Percentiles rank a stretch among this genome's conserved stretches.
Conservation (phyloP, 2,888 invertebrate genomes). For the Punctoribates punctum region DNA sequence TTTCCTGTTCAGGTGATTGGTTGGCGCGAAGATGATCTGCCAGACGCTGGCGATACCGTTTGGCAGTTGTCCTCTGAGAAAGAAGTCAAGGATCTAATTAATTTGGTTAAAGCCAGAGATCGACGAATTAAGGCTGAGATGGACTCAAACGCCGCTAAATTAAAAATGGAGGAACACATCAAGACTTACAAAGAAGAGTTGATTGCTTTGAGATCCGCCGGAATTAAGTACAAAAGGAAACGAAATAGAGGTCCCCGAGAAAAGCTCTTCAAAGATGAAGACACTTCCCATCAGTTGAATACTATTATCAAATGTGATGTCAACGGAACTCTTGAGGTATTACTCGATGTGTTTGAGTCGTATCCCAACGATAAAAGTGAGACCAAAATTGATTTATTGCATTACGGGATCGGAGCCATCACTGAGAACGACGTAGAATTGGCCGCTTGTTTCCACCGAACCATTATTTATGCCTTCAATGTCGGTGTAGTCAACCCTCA, state of each 20-base stretch:
- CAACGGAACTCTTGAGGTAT: constrained; percentile 92
- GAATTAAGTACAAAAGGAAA: constrained; percentile 41
- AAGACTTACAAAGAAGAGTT: constrained; percentile 42
- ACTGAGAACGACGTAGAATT: constrained; percentile 77
- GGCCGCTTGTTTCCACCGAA: constrained; percentile 56
- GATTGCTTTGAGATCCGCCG: constrained; percentile 33
- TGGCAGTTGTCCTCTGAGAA: constrained; percentile 76
- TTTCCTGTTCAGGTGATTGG: constrained; percentile 81
- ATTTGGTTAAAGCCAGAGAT: constrained; percentile 50
- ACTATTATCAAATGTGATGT: constrained; percentile 69
- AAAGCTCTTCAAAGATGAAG: constrained; percentile 53
- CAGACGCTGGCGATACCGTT: constrained; percentile 80
- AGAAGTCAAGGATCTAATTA: constrained; percentile 51
- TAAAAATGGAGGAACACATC: constrained; percentile 47
- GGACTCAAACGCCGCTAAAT: constrained; percentile 48
- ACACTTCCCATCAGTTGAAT: constrained; percentile 51
- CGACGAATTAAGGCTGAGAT: constrained; percentile 50
- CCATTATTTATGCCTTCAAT: constrained; percentile 81
- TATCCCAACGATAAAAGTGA: constrained; percentile 61
- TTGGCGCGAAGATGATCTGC: constrained; percentile 72
- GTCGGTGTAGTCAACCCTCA: constrained; percentile 57
- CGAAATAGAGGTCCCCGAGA: constrained; percentile 23
- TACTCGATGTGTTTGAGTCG: constrained; percentile 81
- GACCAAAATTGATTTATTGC: constrained; percentile 79
- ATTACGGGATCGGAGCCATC: constrained; percentile 84